These are phyloP conservation scores for Naja naja DNA, from an alignment of 2,113 vertebrate species.

Conservation along the genomic window DNA sequence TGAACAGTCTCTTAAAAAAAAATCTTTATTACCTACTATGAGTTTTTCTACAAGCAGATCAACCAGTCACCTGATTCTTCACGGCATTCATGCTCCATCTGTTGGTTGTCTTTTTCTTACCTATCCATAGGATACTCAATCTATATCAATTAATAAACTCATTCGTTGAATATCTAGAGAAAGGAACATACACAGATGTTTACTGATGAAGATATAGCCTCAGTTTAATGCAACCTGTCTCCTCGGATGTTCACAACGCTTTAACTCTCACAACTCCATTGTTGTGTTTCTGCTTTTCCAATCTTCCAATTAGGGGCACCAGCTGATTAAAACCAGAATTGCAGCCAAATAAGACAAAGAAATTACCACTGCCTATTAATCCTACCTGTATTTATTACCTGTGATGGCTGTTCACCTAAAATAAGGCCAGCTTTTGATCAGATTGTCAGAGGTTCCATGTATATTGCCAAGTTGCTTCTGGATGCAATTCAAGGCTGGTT, in stretches of 20 bases:
- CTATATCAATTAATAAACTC: not conserved
- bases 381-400: not conserved
- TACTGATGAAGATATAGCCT: not conserved
- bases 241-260: not conserved
- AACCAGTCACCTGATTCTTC: not conserved
- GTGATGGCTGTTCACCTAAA: not conserved
- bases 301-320: not conserved
- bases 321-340: not conserved
- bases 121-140: not conserved
- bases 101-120: not conserved
- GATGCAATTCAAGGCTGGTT: too few species aligned
- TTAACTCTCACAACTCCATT: not conserved
- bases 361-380: not conserved
- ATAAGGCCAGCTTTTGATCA: not conserved
- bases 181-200: fast-evolving
- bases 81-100: not conserved
- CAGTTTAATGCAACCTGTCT: not conserved
- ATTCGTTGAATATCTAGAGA: not conserved
- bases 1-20: not conserved
- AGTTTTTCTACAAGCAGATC: not conserved
- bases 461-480: too few species aligned
- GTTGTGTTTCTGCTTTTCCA: not conserved
- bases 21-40: not conserved
- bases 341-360: not conserved
- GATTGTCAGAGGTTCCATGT: not conserved